Evolutionary conservation across 2,888 invertebrate genomes (phyloP).

Genomic region (Cylloceria caligata): DNA sequence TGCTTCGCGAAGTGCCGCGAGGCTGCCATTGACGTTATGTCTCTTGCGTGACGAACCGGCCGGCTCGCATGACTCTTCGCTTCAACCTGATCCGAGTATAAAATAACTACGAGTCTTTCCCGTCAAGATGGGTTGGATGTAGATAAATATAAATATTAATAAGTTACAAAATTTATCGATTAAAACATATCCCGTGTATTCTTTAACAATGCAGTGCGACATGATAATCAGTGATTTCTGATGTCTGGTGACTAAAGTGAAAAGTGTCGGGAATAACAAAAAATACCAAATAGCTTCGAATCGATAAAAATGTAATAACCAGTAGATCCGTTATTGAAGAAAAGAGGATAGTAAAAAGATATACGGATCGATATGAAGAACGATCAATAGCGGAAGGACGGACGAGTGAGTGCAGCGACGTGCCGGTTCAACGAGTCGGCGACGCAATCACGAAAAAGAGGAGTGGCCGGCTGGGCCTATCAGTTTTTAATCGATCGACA

Average conservation of each 20-base stretch:
- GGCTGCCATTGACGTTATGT: slow-evolving; percentile 60
- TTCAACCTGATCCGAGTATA: background rate
- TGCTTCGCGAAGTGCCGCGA: slow-evolving; percentile 48
- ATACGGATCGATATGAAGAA: slow-evolving; percentile 31
- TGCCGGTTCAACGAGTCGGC: slow-evolving; percentile 2
- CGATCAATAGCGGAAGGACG: slow-evolving; percentile 27
- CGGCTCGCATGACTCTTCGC: slow-evolving; percentile 18
- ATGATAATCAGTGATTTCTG: slow-evolving; percentile 34
- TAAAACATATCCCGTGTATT: background rate
- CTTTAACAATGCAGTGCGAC: slow-evolving; percentile 9
- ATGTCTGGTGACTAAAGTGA: slow-evolving; percentile 40
- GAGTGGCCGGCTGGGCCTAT: slow-evolving; percentile 15
- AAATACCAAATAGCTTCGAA: background rate
- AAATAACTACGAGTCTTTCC: slow-evolving; percentile 22
- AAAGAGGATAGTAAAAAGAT: background rate
- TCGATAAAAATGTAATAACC: background rate
- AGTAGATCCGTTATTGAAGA: background rate
- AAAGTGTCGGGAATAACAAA: background rate
- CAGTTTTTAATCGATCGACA: slow-evolving; percentile 34
- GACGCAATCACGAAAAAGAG: slow-evolving; percentile 27
- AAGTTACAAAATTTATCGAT: background rate
- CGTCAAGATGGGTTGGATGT: background rate
- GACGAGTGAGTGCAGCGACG: background rate
- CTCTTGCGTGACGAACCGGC: slow-evolving; percentile 54
- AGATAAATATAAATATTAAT: background rate